A percentile compares a stretch with the other conserved stretches of the same genome.
These are phyloP conservation scores for Microtus oregoni DNA, from an alignment of 2,113 vertebrate species.

Conservation along the genomic window DNA sequence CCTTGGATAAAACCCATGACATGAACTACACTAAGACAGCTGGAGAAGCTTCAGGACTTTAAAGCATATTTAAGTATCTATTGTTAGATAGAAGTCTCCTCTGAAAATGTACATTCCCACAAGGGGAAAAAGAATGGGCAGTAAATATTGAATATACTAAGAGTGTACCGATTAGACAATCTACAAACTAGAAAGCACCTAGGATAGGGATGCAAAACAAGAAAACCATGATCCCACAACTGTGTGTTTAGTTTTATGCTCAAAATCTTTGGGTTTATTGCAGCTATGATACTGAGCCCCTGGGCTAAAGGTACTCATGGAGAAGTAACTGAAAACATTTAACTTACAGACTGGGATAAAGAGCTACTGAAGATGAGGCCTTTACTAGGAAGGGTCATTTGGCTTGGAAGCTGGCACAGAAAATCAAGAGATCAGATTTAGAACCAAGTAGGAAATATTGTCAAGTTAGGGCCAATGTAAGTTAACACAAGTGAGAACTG, in stretches of 20 bases:
- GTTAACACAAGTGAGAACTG: not conserved
- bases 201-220: not conserved
- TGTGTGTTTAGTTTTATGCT: not conserved
- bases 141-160: not conserved
- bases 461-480: not conserved
- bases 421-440: not conserved
- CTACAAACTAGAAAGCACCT: conserved; percentile 23
- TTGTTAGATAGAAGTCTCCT: not conserved
- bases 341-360: not conserved
- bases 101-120: not conserved
- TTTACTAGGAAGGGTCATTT: not conserved
- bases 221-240: not conserved
- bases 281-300: not conserved
- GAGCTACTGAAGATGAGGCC: not conserved
- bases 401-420: not conserved
- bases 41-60: not conserved
- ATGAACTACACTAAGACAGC: not conserved
- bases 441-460: not conserved
- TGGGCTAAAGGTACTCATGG: not conserved
- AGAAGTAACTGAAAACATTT: not conserved
- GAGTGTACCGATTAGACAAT: not conserved
- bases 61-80: not conserved
- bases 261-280: not conserved
- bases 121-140: not conserved
- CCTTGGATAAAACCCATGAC: conserved; percentile 18